Evolutionary conservation across 1,140 invertebrate species (phyloP), one percentile per base, ranked within the genome.

Genomic region (Vanessa tameamea): DNA sequence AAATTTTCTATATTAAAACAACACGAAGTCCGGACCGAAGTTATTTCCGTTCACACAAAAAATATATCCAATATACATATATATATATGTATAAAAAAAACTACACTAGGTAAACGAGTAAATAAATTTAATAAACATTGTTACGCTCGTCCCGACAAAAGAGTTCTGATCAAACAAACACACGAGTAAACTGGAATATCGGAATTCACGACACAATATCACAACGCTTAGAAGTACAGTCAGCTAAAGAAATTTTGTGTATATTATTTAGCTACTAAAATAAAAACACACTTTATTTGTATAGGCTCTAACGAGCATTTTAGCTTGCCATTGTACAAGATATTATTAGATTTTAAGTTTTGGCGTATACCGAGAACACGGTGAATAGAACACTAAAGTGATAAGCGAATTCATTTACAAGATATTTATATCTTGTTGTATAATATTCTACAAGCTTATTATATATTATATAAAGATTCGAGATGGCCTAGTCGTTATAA

Each of bases 131-230:
- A 61, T 61, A 61, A 61, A 61, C 23, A 26, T 37, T 37, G 57
- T 61, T 31, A 31, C 57, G 57, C 31, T 23, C 53, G 20, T 57
- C 53, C 20, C 57, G 13, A 61, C 26, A 61, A 61, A 61, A 61
- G 26, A 61, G 57, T 37, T 61, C 23, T 12, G 57, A 61, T 61
- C 57, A 61, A 61, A 61, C 31, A 61, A 26, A 61, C 57, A n/a
- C 26, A 37, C 57, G 31, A 37, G 31, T 37, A 61, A 31, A 61
- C 57, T 26, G 13, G 26, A 61, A 61, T 61, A 61, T 37, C 57
- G 57, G 57, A 61, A 61, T 31, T 61, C 53, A 61, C 57, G 31
- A 61, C 16, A 37, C 23, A 61, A 61, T 61, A 61, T 37, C 57
- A 61, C 57, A n/a, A n/a, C 57, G 57, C 23, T 37, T 61, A 26